phyloP scores from a whole-genome alignment of 2,797 vertebrate genomes.

The Coccyzus lansbergi region DNA sequence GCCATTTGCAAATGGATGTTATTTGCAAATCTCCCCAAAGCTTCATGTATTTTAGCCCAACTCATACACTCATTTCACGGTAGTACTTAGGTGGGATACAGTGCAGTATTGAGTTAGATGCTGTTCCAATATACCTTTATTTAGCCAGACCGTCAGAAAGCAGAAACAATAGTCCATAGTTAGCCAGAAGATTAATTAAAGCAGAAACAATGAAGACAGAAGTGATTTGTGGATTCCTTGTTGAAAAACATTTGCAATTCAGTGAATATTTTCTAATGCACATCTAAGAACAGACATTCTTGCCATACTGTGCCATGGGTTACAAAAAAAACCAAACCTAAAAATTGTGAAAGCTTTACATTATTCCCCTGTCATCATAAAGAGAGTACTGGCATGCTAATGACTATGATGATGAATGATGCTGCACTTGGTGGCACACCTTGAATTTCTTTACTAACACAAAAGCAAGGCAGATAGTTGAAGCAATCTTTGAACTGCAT shows the following conservation, averaged over 20 bases:
- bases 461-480: neutral
- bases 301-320: neutral
- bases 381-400: neutral
- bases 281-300: neutral
- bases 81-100: neutral
- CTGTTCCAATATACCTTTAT: neutral
- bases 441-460: neutral
- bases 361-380: neutral
- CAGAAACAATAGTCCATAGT: neutral
- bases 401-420: neutral
- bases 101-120: neutral
- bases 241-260: constrained; percentile 4
- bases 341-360: neutral
- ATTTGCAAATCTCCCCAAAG: constrained; percentile 38
- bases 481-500: neutral
- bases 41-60: neutral
- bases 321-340: neutral
- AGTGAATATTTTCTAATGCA: constrained; percentile 1
- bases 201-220: neutral
- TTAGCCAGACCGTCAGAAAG: neutral
- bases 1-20: constrained; percentile 26
- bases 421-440: neutral
- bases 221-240: neutral
- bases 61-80: neutral
- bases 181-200: neutral